Percentiles rank a stretch among this genome's conserved stretches.
These are phyloP conservation scores for Pedicia rivosa DNA, from an alignment of 2,888 invertebrate species.

Conservation along the genomic window DNA sequence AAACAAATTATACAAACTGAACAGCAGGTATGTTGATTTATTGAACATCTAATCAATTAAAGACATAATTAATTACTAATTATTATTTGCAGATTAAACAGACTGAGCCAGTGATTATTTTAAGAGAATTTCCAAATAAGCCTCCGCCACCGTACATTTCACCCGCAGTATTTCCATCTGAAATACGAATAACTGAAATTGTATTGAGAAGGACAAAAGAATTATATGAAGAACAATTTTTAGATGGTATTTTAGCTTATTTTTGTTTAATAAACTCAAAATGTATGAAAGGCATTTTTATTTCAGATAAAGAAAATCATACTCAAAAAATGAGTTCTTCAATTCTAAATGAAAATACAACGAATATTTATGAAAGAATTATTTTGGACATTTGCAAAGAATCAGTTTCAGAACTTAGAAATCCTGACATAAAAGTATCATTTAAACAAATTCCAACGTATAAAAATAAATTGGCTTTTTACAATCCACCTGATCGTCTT, in stretches of 20 bases:
- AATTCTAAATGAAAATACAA: conserved; percentile 23
- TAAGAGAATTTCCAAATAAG: conserved; percentile 56
- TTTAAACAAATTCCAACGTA: conserved; percentile 11
- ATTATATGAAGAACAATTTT: conserved; percentile 15
- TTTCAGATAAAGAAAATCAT: conserved; percentile 11
- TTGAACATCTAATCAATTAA: background rate
- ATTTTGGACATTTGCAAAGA: conserved; percentile 47
- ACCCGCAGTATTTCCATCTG: conserved; percentile 31
- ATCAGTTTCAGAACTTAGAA: conserved; percentile 35
- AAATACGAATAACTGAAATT: conserved; percentile 22
- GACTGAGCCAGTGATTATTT: conserved; percentile 33
- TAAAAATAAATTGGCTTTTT: conserved; percentile 24
- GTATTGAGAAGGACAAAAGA: conserved; percentile 22
- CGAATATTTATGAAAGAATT: conserved; percentile 38
- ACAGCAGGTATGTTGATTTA: background rate
- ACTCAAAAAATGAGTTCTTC: conserved; percentile 16
- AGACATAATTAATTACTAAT: background rate
- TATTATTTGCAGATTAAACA: conserved; percentile 37
- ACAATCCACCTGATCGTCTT: conserved; percentile 32
- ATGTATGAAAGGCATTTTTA: background rate
- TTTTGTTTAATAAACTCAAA: background rate
- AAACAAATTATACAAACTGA: background rate
- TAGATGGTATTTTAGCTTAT: background rate
- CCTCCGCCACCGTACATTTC: conserved; percentile 63
- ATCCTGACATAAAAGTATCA: conserved; percentile 19